Base-by-base conservation (phyloP, 1,140 invertebrate genomes). In the Chironomus tepperi region DNA sequence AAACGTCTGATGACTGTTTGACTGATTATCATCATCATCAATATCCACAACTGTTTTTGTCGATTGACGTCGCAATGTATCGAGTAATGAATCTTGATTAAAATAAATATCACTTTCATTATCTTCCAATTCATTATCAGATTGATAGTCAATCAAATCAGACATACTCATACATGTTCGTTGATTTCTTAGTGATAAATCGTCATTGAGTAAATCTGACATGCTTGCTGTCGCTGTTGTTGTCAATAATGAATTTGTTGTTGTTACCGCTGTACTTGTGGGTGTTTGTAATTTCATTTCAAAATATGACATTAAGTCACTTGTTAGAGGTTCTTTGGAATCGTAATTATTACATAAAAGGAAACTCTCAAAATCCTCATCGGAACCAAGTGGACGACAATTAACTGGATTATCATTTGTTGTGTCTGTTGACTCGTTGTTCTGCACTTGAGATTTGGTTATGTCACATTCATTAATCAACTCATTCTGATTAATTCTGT, bases 231-330 rank as follows among this genome's bases (percentile, higher is more conserved):
- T 70, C 18, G 65, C 19, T 70, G 65, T 70, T 19, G 65, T 8
- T 70, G 65, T 19, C 5, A 57, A 1, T 1, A 57, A n/a, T 57
- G 47, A 3, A 57, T 5, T 57, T 70, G n/a, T 6, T 18, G 65
- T 57, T 57, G 47, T 57, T 57, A 7, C 8, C 47, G n/a, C n/a
- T 73, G 80, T 81, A 21, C 72, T 74, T 74, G 76, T 79, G 73
- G 78, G 81, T 74, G 82, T 79, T 73, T 81, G 77, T 18, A 82
- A 76, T 77, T 81, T 80, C 79, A 81, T 82, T 19, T 82, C 81
- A 42, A 82, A 82, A 77, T 82, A 82, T 7, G 81, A 80, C 73
- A 82, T 47, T 73, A 82, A 70, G 77, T 82, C 81, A 34, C 77
- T 80, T 74, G 80, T 77, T 73, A 82, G 65, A n/a, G 81, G 81